Percentiles rank a stretch among this genome's conserved stretches.
Conservation (phyloP, 2,797 vertebrate species). For the Gadopsis bispinosus region DNA sequence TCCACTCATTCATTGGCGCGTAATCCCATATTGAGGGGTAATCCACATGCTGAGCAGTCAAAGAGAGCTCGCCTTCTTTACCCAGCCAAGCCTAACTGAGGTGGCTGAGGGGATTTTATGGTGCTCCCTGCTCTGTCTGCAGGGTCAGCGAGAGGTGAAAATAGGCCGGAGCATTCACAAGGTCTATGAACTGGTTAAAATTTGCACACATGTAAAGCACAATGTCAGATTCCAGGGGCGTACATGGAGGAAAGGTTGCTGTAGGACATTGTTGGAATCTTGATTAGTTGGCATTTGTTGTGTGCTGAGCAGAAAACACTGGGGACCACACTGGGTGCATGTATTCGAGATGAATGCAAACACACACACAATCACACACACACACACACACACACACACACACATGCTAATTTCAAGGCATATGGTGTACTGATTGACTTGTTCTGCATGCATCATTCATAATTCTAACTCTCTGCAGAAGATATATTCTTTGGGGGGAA, state of each 20-base stretch:
- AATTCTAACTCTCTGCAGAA: constrained; percentile 73
- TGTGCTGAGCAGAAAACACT: constrained; percentile 71
- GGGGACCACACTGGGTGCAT: constrained; percentile 17
- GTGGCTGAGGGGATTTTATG: constrained; percentile 68
- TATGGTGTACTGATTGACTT: constrained; percentile 70
- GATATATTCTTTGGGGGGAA: constrained; percentile 68
- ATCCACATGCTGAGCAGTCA: constrained; percentile 80
- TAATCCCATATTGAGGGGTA: constrained; percentile 86
- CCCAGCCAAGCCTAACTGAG: constrained; percentile 77
- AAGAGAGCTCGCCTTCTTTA: constrained; percentile 75
- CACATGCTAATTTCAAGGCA: constrained; percentile 44
- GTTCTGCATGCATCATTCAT: constrained; percentile 80
- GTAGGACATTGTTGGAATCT: constrained; percentile 52
- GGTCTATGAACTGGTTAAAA: constrained; percentile 47
- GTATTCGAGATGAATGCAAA: constrained; percentile 45
- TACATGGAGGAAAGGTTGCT: constrained; percentile 44
- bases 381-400: not conserved
- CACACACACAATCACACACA: not conserved
- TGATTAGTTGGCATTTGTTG: constrained; percentile 69
- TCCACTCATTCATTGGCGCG: constrained; percentile 77
- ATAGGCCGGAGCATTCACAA: constrained; percentile 30
- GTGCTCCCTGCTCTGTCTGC: constrained; percentile 47
- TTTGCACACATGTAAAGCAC: constrained; percentile 48
- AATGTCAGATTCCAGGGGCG: constrained; percentile 57
- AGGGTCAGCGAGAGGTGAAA: constrained; percentile 79